A percentile compares a stretch with the other conserved stretches of the same genome.
Conservation (phyloP, 2,888 invertebrate genomes). For the Morinoia aosen region DNA sequence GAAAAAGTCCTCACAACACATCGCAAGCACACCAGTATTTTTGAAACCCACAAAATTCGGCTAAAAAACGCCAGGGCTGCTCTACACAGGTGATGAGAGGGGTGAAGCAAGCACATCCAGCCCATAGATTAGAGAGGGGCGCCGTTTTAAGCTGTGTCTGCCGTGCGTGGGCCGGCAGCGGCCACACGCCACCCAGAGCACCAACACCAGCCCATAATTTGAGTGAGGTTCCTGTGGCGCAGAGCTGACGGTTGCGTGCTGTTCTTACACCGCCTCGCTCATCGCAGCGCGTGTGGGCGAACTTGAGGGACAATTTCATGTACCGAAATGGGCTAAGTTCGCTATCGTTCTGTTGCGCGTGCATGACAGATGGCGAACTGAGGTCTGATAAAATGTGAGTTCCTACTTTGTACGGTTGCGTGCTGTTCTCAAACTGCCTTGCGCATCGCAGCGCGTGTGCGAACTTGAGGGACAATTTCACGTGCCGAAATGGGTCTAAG, state of each 20-base stretch:
- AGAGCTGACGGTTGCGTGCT: not conserved
- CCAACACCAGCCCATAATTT: not conserved
- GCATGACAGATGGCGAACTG: not conserved
- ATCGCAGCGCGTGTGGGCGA: not conserved
- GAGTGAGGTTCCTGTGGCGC: not conserved
- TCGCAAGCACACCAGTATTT: not conserved
- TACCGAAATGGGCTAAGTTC: not conserved
- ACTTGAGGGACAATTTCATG: not conserved
- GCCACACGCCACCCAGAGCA: not conserved
- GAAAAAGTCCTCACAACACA: too few relatives aligned
- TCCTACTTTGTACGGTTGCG: not conserved
- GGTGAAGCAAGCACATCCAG: not conserved
- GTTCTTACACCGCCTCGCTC: not conserved
- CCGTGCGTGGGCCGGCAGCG: not conserved
- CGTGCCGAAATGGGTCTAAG: not conserved
- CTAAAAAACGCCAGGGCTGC: not conserved
- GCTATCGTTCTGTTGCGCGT: not conserved
- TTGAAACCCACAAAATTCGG: not conserved
- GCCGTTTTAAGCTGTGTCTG: not conserved
- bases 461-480: not conserved
- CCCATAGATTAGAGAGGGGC: not conserved
- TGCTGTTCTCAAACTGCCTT: not conserved
- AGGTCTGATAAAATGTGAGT: not conserved
- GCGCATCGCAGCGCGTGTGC: not conserved
- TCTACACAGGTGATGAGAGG: not conserved